phyloP scores from a whole-genome alignment of 1,140 invertebrate genomes.

The Archivesica marissinica region DNA sequence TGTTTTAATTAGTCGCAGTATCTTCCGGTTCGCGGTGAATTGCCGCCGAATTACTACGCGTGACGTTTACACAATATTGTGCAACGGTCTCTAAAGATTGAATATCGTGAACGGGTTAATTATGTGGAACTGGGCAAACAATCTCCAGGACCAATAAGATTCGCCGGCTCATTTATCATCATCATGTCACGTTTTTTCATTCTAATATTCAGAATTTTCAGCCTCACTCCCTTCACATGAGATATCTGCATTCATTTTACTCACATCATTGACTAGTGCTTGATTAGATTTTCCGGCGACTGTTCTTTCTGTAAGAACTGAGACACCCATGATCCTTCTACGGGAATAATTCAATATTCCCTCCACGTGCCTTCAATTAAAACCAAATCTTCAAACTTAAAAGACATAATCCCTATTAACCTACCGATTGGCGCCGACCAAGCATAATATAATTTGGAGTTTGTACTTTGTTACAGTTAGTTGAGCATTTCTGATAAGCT shows the following conservation, averaged over 20 bases:
- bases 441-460: constrained; percentile 43
- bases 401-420: constrained; percentile 62
- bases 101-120: constrained; percentile 53
- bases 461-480: constrained; percentile 27
- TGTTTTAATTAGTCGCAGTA: constrained; percentile 57
- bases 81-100: constrained; percentile 54
- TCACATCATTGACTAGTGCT: constrained; percentile 39
- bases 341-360: constrained; percentile 56
- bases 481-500: constrained; percentile 47
- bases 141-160: constrained; percentile 56
- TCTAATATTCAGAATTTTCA: constrained; percentile 64
- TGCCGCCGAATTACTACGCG: constrained; percentile 53
- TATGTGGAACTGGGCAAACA: constrained; percentile 57
- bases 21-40: constrained; percentile 51
- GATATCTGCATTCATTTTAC: constrained; percentile 58
- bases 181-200: constrained; percentile 63
- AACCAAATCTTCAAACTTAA: constrained; percentile 64
- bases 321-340: constrained; percentile 26
- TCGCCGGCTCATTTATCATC: constrained; percentile 55
- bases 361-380: constrained; percentile 61
- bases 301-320: constrained; percentile 42
- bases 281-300: constrained; percentile 62
- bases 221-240: constrained; percentile 46
- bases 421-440: constrained; percentile 12
- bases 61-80: constrained; percentile 65